Percentiles rank a stretch among this genome's conserved stretches.
Evolutionary conservation across 2,113 vertebrate species (phyloP).

Genomic region (Hylia prasina): DNA sequence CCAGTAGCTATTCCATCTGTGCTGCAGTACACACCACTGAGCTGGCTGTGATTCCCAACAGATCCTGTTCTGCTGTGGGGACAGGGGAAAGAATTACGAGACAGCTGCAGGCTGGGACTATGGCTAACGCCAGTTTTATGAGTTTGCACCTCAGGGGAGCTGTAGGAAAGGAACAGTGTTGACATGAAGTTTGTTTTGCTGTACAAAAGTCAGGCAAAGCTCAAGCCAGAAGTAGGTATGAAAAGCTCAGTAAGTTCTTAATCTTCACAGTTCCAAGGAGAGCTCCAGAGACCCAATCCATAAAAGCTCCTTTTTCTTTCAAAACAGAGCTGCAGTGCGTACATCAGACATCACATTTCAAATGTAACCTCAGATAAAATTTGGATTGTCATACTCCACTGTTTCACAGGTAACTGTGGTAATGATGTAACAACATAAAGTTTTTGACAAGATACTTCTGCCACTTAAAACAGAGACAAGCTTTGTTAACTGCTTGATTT

Average conservation of each 20-base stretch:
- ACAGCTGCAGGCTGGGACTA: neutral
- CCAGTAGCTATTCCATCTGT: neutral
- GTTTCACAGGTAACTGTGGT: neutral
- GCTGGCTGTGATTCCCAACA: neutral
- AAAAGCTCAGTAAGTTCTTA: neutral
- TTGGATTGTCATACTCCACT: no score
- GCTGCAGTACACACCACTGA: neutral
- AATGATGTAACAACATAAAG: neutral
- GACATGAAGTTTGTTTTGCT: neutral
- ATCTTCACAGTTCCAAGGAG: neutral
- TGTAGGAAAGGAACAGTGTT: neutral
- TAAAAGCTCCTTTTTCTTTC: neutral
- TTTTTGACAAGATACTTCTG: neutral
- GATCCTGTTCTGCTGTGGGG: fast-evolving
- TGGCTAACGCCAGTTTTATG: fast-evolving
- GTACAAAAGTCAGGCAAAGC: neutral
- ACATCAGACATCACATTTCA: neutral
- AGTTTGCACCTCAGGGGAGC: neutral
- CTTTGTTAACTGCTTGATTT: neutral
- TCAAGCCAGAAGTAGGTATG: neutral
- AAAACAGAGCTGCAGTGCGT: fast-evolving
- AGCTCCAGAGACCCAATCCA: neutral
- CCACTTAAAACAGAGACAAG: neutral
- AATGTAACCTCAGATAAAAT: neutral
- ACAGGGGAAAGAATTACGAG: neutral